A percentile compares a stretch with the other conserved stretches of the same genome.
Evolutionary conservation across 2,888 invertebrate genomes (phyloP).

Genomic region (Drosophila formosana): DNA sequence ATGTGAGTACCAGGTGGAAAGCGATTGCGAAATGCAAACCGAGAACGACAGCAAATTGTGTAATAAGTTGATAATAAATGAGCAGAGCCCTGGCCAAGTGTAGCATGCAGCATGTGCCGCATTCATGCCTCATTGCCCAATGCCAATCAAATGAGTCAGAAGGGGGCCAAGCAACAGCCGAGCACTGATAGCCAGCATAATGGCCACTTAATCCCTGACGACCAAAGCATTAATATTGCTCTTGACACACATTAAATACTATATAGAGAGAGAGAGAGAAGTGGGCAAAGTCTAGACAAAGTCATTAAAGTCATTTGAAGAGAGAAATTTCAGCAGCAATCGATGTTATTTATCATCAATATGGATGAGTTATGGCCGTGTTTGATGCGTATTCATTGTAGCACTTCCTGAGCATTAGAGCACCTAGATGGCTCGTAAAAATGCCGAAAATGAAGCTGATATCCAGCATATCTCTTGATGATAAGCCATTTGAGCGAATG

Average conservation of each 20-base stretch:
- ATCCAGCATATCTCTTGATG: conserved; percentile 24
- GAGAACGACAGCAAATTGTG: conserved; percentile 58
- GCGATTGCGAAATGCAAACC: conserved; percentile 64
- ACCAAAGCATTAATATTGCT: conserved; percentile 68
- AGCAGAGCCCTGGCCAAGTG: conserved; percentile 25
- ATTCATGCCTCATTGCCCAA: conserved; percentile 72
- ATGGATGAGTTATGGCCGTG: not conserved
- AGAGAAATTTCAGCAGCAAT: not conserved
- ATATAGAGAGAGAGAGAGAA: not conserved
- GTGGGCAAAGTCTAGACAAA: not conserved
- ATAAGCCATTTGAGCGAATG: conserved; percentile 45
- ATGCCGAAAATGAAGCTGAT: too few relatives aligned
- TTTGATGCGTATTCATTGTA: not conserved
- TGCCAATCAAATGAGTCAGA: conserved; percentile 64
- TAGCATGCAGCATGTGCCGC: conserved; percentile 55
- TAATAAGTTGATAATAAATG: conserved; percentile 74
- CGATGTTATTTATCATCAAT: not conserved
- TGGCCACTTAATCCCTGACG: conserved; percentile 67
- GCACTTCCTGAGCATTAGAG: not conserved
- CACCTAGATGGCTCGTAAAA: conserved; percentile 53
- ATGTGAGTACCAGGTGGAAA: conserved; percentile 68
- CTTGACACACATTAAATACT: conserved; percentile 72
- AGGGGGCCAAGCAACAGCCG: conserved; percentile 13
- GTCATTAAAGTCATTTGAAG: not conserved
- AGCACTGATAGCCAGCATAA: conserved; percentile 48